phyloP scores from a whole-genome alignment of 2,888 invertebrate species.

The Panzeria rudis region DNA sequence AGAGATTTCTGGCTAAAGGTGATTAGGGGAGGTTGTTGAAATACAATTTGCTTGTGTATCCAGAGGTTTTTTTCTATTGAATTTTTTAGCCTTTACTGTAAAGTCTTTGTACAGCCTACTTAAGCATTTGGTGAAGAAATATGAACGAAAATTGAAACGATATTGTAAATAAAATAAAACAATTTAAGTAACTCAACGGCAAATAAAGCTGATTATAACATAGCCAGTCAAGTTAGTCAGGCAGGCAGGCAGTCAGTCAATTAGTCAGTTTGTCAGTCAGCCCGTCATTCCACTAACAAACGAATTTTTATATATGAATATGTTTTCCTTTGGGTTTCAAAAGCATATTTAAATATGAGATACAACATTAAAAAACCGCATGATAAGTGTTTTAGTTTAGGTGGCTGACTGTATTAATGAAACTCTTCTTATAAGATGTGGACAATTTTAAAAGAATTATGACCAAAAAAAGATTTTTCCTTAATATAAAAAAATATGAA shows the following conservation, averaged over 20 bases:
- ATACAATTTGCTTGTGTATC: slow-evolving; percentile 1
- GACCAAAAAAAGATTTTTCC: background rate
- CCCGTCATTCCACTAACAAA: slow-evolving; percentile 52
- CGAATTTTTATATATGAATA: background rate
- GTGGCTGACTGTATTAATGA: background rate
- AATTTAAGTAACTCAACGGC: slow-evolving; percentile 54
- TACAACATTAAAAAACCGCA: background rate
- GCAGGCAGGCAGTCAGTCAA: slow-evolving; percentile 51
- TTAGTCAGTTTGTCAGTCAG: slow-evolving; percentile 52
- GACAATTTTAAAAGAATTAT: background rate
- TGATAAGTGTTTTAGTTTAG: background rate
- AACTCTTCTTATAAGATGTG: background rate
- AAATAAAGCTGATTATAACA: slow-evolving; percentile 55
- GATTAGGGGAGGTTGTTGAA: background rate
- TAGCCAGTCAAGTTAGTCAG: slow-evolving; percentile 49
- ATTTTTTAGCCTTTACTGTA: slow-evolving; percentile 57
- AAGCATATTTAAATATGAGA: background rate
- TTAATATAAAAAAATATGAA: background rate
- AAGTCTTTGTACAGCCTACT: slow-evolving; percentile 44
- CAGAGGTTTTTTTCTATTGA: slow-evolving; percentile 8
- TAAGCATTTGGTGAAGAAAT: slow-evolving; percentile 52
- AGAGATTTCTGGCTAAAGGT: slow-evolving; percentile 5
- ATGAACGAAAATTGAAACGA: slow-evolving; percentile 21
- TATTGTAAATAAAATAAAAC: slow-evolving; percentile 38
- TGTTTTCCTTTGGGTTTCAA: background rate